Conservation (phyloP, 2,113 vertebrate species). For the Tupaia chinensis region DNA sequence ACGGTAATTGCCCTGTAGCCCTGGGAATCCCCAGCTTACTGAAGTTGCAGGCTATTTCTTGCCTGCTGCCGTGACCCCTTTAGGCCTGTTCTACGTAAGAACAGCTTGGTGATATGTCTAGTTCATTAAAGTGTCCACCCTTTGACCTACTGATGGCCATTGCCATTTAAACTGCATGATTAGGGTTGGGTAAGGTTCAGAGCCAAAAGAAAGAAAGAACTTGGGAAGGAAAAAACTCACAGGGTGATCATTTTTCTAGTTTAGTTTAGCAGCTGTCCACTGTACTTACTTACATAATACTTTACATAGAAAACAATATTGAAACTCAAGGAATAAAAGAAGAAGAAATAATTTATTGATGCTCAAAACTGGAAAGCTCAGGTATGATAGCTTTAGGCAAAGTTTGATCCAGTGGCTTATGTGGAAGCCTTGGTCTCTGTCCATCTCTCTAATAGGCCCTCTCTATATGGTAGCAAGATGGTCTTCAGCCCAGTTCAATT, state of each 20-base stretch:
- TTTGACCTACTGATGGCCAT: not conserved
- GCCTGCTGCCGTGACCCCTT: not conserved
- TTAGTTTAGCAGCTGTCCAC: not conserved
- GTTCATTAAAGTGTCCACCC: not conserved
- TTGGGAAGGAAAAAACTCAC: not conserved
- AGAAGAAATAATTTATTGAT: not conserved
- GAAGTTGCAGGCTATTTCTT: not conserved
- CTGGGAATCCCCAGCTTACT: conserved; percentile 5
- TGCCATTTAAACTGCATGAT: not conserved
- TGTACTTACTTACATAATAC: not conserved
- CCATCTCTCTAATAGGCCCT: not conserved
- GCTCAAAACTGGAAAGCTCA: conserved; percentile 27
- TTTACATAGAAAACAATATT: conserved; percentile 55
- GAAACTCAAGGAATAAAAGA: not conserved
- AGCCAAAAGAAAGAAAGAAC: not conserved
- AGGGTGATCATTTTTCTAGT: not conserved
- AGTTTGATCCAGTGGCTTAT: not conserved
- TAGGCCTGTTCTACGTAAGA: not conserved
- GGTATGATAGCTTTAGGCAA: not conserved
- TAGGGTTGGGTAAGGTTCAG: not conserved
- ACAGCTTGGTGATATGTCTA: not conserved
- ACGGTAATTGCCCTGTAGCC: conserved; percentile 89
- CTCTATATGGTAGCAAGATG: not conserved
- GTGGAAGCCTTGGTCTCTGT: not conserved
- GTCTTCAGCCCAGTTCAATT: not conserved